Conservation (phyloP, 2,888 invertebrate species). For the Encarsia formosa region DNA sequence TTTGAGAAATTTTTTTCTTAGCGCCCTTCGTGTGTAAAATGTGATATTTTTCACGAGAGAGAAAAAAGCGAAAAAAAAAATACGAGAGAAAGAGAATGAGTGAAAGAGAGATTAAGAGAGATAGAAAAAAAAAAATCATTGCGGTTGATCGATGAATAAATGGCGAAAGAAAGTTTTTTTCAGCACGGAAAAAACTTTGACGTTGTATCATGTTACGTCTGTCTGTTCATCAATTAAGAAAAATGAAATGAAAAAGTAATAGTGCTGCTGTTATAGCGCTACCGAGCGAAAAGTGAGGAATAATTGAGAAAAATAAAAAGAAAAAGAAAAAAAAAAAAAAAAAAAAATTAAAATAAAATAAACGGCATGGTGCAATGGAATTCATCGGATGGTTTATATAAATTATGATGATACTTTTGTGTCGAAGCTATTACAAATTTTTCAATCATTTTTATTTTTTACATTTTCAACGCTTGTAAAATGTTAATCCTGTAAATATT, state of each 20-base stretch:
- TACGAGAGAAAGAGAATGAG: not conserved
- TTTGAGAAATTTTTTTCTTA: conserved; percentile 28
- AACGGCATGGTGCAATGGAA: conserved; percentile 30
- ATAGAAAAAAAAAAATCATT: conserved; percentile 20
- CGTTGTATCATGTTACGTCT: conserved; percentile 26
- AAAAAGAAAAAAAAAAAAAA: no score
- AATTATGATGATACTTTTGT: conserved; percentile 30
- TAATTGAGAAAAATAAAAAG: no score
- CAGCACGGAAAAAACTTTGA: conserved; percentile 24
- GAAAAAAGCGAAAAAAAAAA: not conserved
- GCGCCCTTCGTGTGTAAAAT: conserved; percentile 30
- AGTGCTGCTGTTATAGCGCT: conserved; percentile 29
- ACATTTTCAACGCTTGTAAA: conserved; percentile 29
- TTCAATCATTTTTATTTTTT: conserved; percentile 29
- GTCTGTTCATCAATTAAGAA: conserved; percentile 26
- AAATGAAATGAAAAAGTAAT: conserved; percentile 8
- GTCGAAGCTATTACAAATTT: conserved; percentile 29
- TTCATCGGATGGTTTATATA: conserved; percentile 30
- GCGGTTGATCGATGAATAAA: conserved; percentile 27
- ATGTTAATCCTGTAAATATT: conserved; percentile 32
- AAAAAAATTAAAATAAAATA: conserved; percentile 11
- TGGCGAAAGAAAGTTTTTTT: conserved; percentile 27
- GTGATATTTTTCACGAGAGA: conserved; percentile 30
- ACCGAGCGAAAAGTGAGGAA: conserved; percentile 22
- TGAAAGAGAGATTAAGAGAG: not conserved